A percentile compares a stretch with the other conserved stretches of the same genome.
Evolutionary conservation across 2,113 vertebrate genomes (phyloP).

Genomic region (Psammodynastes pulverulentus): DNA sequence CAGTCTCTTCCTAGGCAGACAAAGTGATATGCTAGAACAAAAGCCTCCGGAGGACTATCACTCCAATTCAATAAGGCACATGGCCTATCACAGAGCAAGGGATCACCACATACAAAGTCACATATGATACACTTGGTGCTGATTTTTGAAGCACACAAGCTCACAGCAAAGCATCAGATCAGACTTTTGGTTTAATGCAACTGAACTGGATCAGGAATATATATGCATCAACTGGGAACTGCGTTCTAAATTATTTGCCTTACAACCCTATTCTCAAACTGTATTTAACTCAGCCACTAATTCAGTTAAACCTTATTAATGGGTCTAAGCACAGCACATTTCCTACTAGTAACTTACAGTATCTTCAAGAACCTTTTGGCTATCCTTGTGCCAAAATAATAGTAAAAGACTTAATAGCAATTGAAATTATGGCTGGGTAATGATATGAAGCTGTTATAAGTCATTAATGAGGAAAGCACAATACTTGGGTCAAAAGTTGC

Average conservation of each 20-base stretch:
- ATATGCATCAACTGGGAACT: neutral
- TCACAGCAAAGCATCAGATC: neutral
- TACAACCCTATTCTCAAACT: neutral
- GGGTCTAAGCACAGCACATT: neutral
- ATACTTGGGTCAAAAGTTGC: neutral
- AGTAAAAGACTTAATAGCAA: neutral
- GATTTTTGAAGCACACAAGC: neutral
- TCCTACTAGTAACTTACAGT: neutral
- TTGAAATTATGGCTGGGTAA: neutral
- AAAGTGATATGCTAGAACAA: neutral
- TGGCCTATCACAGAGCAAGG: neutral
- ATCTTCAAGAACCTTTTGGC: neutral
- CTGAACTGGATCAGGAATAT: neutral
- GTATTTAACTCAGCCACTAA: neutral
- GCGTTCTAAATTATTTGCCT: neutral
- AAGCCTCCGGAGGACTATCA: neutral
- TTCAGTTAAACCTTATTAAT: neutral
- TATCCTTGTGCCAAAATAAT: neutral
- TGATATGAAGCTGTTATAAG: neutral
- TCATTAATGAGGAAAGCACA: neutral
- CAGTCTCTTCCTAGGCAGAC: neutral
- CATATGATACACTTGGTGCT: neutral
- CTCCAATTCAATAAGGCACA: neutral
- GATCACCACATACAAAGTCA: neutral
- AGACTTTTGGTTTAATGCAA: neutral